Conservation (phyloP, 2,797 vertebrate species). For the Ctenosaura bakeri region DNA sequence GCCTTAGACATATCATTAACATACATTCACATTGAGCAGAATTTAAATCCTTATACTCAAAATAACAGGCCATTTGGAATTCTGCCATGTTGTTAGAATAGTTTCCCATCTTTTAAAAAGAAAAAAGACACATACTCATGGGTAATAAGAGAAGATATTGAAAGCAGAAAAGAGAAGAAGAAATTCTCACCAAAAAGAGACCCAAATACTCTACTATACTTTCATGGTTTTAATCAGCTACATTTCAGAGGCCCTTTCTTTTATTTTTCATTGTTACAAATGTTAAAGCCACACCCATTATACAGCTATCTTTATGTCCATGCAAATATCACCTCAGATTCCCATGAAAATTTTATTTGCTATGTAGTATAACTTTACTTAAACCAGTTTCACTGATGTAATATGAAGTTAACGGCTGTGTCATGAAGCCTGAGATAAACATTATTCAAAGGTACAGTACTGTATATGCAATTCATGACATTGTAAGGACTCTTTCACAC, state of each 20-base stretch:
- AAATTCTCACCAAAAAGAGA: background rate
- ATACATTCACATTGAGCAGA: background rate
- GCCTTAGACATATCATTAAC: conserved; percentile 5
- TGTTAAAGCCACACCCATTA: background rate
- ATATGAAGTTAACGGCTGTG: no score
- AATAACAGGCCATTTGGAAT: conserved; percentile 14
- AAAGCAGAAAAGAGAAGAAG: background rate
- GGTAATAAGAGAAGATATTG: background rate
- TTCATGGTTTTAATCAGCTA: background rate
- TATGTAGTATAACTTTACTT: no score
- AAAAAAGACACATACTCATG: background rate
- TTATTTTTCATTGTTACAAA: background rate
- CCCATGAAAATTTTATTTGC: no score
- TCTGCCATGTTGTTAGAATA: conserved; percentile 8
- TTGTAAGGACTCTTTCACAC: no score
- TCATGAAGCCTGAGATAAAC: no score
- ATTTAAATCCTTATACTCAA: background rate
- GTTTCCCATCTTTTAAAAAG: background rate
- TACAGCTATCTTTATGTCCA: background rate
- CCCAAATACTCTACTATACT: background rate
- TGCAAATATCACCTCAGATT: no score
- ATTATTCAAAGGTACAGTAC: no score
- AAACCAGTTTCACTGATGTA: no score
- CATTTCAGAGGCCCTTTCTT: background rate
- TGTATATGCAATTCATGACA: no score